Evolutionary conservation across 2,888 invertebrate genomes (phyloP).

Genomic region (Magallana nippona): DNA sequence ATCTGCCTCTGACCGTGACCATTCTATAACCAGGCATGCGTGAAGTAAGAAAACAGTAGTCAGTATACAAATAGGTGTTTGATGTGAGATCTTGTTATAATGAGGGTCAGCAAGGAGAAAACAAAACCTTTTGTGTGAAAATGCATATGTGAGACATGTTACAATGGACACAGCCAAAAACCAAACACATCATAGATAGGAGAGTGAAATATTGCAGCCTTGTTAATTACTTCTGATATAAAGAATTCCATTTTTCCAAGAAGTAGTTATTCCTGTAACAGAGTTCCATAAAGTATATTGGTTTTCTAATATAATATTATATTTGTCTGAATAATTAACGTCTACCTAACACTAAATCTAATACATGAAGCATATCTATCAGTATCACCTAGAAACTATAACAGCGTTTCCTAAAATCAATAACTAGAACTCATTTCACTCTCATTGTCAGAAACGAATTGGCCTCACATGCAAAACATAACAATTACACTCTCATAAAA

Average conservation of each 20-base stretch:
- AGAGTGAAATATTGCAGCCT: background rate
- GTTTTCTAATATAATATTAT: background rate
- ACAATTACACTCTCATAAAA: background rate
- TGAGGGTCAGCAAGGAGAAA: background rate
- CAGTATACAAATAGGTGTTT: conserved; percentile 5
- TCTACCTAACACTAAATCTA: conserved; percentile 6
- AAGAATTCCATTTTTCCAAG: conserved; percentile 33
- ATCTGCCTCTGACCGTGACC: conserved; percentile 51
- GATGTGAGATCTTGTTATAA: conserved; percentile 1
- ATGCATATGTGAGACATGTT: conserved; percentile 3
- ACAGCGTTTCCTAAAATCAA: background rate
- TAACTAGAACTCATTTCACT: background rate
- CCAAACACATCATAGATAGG: background rate
- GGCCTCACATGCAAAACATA: background rate
- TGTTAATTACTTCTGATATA: conserved; percentile 35
- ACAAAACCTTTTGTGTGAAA: conserved; percentile 4
- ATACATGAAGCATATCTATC: conserved; percentile 3
- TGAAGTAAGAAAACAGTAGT: conserved; percentile 39
- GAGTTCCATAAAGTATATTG: conserved; percentile 4
- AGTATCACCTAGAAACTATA: background rate
- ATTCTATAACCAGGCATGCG: conserved; percentile 47
- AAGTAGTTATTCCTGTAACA: conserved; percentile 30
- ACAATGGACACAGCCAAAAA: conserved; percentile 8
- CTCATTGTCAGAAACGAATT: background rate
- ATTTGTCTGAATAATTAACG: background rate